Evolutionary conservation across 2,888 invertebrate species (phyloP).

Genomic region (Globia sparganii): DNA sequence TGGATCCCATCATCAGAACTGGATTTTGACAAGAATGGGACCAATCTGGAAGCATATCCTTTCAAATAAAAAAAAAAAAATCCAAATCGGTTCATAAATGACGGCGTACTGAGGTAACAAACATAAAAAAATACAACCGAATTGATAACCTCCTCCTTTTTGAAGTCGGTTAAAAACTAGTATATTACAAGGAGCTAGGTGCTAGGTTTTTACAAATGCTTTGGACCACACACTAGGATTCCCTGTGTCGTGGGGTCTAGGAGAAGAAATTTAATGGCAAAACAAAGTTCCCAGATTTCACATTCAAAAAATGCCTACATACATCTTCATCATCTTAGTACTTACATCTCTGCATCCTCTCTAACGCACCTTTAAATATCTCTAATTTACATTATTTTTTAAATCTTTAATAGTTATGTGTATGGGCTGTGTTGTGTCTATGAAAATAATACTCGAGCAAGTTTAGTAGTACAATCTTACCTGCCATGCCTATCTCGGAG

Average conservation of each 20-base stretch:
- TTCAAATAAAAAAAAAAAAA: too few relatives aligned
- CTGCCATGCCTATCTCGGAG: constrained; percentile 27
- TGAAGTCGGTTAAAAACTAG: too few relatives aligned
- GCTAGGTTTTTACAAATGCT: neutral
- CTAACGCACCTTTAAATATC: neutral
- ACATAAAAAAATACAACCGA: too few relatives aligned
- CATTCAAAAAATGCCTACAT: neutral
- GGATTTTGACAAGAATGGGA: too few relatives aligned
- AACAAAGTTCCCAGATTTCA: neutral
- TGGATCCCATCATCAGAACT: too few relatives aligned
- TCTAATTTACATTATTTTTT: neutral
- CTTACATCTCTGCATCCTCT: neutral
- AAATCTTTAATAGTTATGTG: neutral
- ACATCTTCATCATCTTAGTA: neutral
- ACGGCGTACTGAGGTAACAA: too few relatives aligned
- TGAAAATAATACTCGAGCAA: constrained; percentile 6
- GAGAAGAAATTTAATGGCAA: neutral
- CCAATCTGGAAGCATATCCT: too few relatives aligned
- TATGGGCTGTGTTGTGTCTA: neutral
- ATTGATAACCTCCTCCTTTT: too few relatives aligned
- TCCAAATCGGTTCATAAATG: too few relatives aligned
- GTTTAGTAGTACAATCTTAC: constrained; percentile 29
- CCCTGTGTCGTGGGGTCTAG: too few relatives aligned
- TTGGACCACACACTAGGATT: neutral
- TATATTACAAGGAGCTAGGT: neutral